Conservation (phyloP, 2,888 invertebrate genomes). For the Teinopalpus imperialis region DNA sequence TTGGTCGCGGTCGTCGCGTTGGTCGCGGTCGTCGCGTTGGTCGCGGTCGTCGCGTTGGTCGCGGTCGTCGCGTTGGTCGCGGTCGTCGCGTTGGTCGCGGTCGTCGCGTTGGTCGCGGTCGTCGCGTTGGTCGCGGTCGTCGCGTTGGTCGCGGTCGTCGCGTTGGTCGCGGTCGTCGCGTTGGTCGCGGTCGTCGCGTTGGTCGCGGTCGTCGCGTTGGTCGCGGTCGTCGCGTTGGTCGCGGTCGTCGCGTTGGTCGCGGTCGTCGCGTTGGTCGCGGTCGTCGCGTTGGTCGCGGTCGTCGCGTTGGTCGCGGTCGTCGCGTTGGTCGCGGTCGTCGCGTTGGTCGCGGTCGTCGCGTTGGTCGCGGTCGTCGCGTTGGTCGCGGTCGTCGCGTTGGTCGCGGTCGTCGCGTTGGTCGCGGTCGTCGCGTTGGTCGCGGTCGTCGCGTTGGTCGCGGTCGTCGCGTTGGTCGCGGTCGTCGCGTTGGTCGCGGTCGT, state of each 20-base stretch:
- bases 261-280: slow-evolving; percentile 1
- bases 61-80: slow-evolving; percentile 19
- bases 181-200: slow-evolving; percentile 37
- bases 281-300: slow-evolving; percentile 17
- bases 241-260: slow-evolving; percentile 86
- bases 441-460: slow-evolving; percentile 70
- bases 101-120: slow-evolving; percentile 84
- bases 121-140: slow-evolving; percentile 17
- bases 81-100: slow-evolving; percentile 70
- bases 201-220: slow-evolving; percentile 19
- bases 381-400: slow-evolving; percentile 83
- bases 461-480: slow-evolving; percentile 84
- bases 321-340: slow-evolving; percentile 61
- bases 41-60: background rate
- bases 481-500: slow-evolving; percentile 17
- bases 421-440: slow-evolving; percentile 19
- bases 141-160: slow-evolving; percentile 42
- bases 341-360: slow-evolving; percentile 17
- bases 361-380: slow-evolving; percentile 55
- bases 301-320: slow-evolving; percentile 82
- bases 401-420: background rate
- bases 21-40: slow-evolving; percentile 83
- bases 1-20: slow-evolving; percentile 55
- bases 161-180: slow-evolving; percentile 82
- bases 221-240: slow-evolving; percentile 58